Percentiles rank a stretch among this genome's conserved stretches.
phyloP scores from a whole-genome alignment of 2,888 invertebrate species.

The Cistogaster globosa region DNA sequence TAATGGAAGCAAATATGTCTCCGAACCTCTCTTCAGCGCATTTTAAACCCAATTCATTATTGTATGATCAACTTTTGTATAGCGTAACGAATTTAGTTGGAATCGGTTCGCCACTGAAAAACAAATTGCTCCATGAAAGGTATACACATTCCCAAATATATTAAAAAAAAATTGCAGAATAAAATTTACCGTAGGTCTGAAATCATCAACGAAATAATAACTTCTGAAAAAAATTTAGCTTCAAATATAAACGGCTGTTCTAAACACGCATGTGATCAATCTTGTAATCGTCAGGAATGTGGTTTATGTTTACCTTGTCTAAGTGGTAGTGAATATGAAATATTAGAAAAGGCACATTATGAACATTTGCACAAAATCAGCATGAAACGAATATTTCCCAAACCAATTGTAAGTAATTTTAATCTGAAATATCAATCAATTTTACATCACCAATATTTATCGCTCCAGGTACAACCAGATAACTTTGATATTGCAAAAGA shows the following conservation, averaged over 20 bases:
- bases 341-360: slow-evolving; percentile 87
- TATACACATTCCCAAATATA: slow-evolving; percentile 74
- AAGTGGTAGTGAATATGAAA: slow-evolving; percentile 84
- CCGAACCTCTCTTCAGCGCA: slow-evolving; percentile 97
- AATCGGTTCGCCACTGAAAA: slow-evolving; percentile 84
- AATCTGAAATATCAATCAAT: not conserved
- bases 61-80: slow-evolving; percentile 96
- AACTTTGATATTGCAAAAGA: slow-evolving; percentile 80
- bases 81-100: slow-evolving; percentile 92
- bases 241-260: slow-evolving; percentile 89
- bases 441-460: not conserved
- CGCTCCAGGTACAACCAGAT: slow-evolving; percentile 73
- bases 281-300: slow-evolving; percentile 88
- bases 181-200: slow-evolving; percentile 81
- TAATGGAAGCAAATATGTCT: slow-evolving; percentile 99
- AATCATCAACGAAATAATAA: slow-evolving; percentile 86
- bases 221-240: slow-evolving; percentile 90
- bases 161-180: not conserved
- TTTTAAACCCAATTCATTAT: slow-evolving; percentile 92
- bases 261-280: slow-evolving; percentile 84
- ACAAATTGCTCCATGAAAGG: slow-evolving; percentile 82
- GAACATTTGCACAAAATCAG: slow-evolving; percentile 92
- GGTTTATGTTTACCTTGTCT: slow-evolving; percentile 91
- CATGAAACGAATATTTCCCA: slow-evolving; percentile 92
- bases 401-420: slow-evolving; percentile 84